Evolutionary conservation across 2,888 invertebrate genomes (phyloP), one percentile per base, ranked within the genome.

Genomic region (Drosophila rellima): DNA sequence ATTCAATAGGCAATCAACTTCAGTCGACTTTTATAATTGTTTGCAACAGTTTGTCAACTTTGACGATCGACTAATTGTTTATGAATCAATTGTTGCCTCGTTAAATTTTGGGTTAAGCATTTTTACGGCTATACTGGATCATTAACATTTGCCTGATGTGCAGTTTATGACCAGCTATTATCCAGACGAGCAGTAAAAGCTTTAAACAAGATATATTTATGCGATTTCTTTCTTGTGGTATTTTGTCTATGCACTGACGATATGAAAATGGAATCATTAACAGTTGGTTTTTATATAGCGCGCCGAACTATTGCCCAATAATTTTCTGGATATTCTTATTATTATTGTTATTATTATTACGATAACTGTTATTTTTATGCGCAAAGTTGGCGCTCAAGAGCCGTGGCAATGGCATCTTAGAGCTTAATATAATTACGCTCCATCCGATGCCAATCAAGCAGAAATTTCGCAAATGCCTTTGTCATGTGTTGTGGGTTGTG

Each of bases 291-390:
- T 83, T 84, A 85, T 88, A 84, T 69, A 64, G 72, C 65, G 35
- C 62, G 42, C 48, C 55, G 55, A 84, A 89, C 89, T 83, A 83
- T 89, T 84, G 79, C 66, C 88, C 63, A 85, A 75, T 70, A 75
- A 87, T 83, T 52, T 62, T 44, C 57, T 69, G 47, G 48, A 47
- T 78, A 72, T 74, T 87, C 70, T 65, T 77, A 66, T 26, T 26
- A 26, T 26, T 56, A 52, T 59, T 52, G 47, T 47, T 48, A 68
- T 78, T 74, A 60, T 76, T 75, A 44, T 76, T 48, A 39, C 60
- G 76, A 66, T 75, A 70, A 63, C 65, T 66, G 87, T 66, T 45
- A 61, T 48, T 78, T 88, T 89, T 87, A 82, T 89, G 78, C 40
- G 45, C 33, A 74, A 89, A 82, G 89, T 82, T 82, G 68, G 52